Conservation (phyloP, 2,113 vertebrate genomes). For the Hirundichthys speculiger region DNA sequence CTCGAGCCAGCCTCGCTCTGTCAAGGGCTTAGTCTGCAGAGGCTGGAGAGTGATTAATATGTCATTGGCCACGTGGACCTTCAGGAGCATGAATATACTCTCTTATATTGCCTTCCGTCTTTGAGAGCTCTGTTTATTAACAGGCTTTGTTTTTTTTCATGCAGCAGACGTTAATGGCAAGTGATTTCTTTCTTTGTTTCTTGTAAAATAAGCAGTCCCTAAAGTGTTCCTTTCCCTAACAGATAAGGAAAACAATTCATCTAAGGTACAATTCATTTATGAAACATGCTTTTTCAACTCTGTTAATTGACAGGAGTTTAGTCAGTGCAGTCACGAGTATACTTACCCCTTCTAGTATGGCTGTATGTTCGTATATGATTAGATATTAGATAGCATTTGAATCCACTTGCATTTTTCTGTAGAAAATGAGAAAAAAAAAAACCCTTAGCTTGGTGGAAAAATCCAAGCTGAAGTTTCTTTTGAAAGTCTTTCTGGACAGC, state of each 20-base stretch:
- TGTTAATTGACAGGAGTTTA: not conserved
- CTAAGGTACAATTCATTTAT: too few relatives aligned
- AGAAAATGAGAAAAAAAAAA: conserved; percentile 36
- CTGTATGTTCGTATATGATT: too few relatives aligned
- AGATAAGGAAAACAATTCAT: too few relatives aligned
- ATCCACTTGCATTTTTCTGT: conserved; percentile 50
- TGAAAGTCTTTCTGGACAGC: conserved; percentile 68
- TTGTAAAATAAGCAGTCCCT: too few relatives aligned
- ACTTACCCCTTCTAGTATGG: too few relatives aligned
- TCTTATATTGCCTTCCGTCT: conserved; percentile 2
- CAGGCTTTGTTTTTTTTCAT: too few relatives aligned
- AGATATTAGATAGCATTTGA: conserved; percentile 36
- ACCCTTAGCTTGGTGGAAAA: conserved; percentile 74
- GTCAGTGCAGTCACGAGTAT: too few relatives aligned
- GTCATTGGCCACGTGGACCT: conserved; percentile 30
- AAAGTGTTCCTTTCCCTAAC: too few relatives aligned
- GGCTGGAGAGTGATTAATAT: conserved; percentile 37
- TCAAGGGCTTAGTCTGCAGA: conserved; percentile 19
- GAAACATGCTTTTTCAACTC: too few relatives aligned
- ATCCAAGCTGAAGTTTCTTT: conserved; percentile 63
- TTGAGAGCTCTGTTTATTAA: not conserved
- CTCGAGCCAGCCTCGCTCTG: conserved; percentile 24
- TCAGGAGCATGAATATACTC: conserved; percentile 18
- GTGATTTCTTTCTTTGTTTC: too few relatives aligned
- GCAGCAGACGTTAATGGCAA: too few relatives aligned